These are phyloP conservation scores for Tapirus terrestris DNA, from an alignment of 2,113 vertebrate genomes.

Conservation along the genomic window DNA sequence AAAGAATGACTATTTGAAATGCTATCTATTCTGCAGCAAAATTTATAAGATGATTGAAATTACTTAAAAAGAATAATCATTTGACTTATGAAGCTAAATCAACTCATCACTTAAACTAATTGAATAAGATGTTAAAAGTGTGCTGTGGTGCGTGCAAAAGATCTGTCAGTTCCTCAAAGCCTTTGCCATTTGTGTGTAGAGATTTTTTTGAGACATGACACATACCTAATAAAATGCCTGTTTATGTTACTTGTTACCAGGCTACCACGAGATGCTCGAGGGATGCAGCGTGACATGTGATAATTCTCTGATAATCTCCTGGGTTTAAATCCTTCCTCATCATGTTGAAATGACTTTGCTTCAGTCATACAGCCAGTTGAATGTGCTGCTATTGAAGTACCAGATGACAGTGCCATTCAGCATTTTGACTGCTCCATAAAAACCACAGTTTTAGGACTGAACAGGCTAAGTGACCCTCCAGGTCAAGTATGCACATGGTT, in stretches of 20 bases:
- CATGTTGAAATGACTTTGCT: not conserved
- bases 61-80: not conserved
- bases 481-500: not conserved
- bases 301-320: not conserved
- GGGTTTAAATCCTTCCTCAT: not conserved
- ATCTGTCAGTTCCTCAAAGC: not conserved
- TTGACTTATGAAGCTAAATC: conserved; percentile 40
- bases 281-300: not conserved
- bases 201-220: not conserved
- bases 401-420: rapidly evolving
- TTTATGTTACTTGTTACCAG: not conserved
- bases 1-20: conserved; percentile 29
- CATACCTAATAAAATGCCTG: not conserved
- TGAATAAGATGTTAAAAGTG: not conserved
- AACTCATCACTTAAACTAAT: not conserved
- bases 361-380: not conserved
- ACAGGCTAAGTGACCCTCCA: not conserved
- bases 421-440: rapidly evolving
- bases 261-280: not conserved
- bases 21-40: not conserved
- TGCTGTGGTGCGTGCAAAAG: not conserved
- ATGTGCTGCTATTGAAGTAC: not conserved
- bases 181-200: not conserved
- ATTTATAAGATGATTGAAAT: not conserved
- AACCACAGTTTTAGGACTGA: not conserved